A percentile compares a stretch with the other conserved stretches of the same genome.
These are phyloP conservation scores for Xyliphius kryptos DNA, from an alignment of 2,113 vertebrate species.

Conservation along the genomic window DNA sequence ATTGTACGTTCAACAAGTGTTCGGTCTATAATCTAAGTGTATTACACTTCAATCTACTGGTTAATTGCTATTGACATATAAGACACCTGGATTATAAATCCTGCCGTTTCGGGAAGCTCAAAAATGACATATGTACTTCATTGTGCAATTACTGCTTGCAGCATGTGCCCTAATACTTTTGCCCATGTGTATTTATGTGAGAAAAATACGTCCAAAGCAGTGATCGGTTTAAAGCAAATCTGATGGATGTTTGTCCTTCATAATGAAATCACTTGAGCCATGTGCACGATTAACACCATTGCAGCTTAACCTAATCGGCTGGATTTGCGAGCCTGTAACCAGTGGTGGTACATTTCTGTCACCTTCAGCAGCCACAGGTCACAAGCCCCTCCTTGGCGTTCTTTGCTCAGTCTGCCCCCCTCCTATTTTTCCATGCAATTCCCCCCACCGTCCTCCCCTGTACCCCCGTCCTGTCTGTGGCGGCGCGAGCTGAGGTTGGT, in stretches of 20 bases:
- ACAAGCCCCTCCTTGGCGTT: slow-evolving; percentile 13
- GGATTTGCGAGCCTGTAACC: background rate
- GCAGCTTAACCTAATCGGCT: background rate
- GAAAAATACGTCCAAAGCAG: too few relatives aligned
- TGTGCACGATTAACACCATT: slow-evolving; percentile 21
- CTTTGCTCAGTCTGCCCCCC: slow-evolving; percentile 2
- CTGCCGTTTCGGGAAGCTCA: too few relatives aligned
- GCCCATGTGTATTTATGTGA: too few relatives aligned
- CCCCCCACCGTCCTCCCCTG: background rate
- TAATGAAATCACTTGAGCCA: slow-evolving; percentile 1
- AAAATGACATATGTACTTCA: too few relatives aligned
- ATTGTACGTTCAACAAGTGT: too few relatives aligned
- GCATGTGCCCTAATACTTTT: too few relatives aligned
- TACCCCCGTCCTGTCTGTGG: slow-evolving; percentile 38
- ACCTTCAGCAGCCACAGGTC: slow-evolving; percentile 22
- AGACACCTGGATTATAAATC: too few relatives aligned
- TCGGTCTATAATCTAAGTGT: too few relatives aligned
- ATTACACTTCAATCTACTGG: too few relatives aligned
- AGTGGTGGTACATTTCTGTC: slow-evolving; percentile 1
- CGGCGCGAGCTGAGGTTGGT: slow-evolving; percentile 54
- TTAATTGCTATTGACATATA: too few relatives aligned
- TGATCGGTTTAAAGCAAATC: too few relatives aligned
- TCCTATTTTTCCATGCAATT: slow-evolving; percentile 17
- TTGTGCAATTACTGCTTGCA: too few relatives aligned
- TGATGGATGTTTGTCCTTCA: background rate